Percentiles rank a stretch among this genome's conserved stretches.
Evolutionary conservation across 1,140 invertebrate genomes (phyloP).

Genomic region (Drosophila oshimai): DNA sequence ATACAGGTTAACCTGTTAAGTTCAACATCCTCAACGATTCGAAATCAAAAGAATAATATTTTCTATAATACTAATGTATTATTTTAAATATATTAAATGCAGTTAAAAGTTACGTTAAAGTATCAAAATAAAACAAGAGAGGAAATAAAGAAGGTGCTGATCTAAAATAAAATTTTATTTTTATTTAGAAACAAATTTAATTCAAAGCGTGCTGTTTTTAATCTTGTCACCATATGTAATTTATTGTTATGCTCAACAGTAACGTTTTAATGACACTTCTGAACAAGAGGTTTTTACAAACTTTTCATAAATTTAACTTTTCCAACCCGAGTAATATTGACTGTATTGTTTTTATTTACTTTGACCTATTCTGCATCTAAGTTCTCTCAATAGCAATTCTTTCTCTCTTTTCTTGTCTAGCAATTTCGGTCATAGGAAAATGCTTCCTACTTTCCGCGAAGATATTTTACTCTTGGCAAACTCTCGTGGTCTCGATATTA

Average conservation of each 20-base stretch:
- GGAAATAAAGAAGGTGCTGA: too few relatives aligned
- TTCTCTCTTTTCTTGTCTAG: neutral
- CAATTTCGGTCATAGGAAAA: neutral
- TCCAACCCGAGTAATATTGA: neutral
- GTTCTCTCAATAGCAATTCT: neutral
- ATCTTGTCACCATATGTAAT: too few relatives aligned
- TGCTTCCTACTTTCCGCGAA: conserved; percentile 14
- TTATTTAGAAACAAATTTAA: too few relatives aligned
- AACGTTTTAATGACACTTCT: too few relatives aligned
- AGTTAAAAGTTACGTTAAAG: too few relatives aligned
- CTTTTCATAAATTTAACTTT: neutral
- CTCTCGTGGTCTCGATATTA: conserved; percentile 3
- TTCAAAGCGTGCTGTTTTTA: too few relatives aligned
- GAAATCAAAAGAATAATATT: neutral
- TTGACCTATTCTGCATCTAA: conserved; percentile 1
- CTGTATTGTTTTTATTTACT: neutral
- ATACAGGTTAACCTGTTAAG: neutral
- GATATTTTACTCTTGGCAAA: conserved; percentile 15
- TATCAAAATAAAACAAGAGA: too few relatives aligned
- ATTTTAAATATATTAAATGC: too few relatives aligned
- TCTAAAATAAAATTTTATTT: too few relatives aligned
- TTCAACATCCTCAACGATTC: neutral
- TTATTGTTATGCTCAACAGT: too few relatives aligned
- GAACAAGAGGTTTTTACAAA: neutral
- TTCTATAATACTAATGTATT: neutral